Evolutionary conservation across 2,888 invertebrate genomes (phyloP), one percentile per base, ranked within the genome.

Genomic region (Ptychoptera contaminata): DNA sequence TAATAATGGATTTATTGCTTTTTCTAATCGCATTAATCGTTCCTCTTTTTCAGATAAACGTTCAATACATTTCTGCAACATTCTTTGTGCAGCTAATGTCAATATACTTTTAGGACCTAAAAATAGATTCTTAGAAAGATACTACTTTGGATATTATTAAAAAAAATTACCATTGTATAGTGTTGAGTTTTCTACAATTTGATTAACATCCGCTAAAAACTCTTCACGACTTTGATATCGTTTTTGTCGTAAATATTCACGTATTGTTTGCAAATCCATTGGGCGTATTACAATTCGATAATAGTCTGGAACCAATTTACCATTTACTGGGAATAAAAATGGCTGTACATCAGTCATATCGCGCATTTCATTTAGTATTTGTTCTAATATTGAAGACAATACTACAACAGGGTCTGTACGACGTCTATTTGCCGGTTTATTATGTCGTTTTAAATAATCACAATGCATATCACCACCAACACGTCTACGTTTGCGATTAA

Each of bases 391-490:
- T 0, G 90, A 86, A 0, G 92, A 88, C 44, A 97, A 67, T 0
- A 96, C 93, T 11, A 98, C 94, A 1, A 94, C 79, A 0, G 98
- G 98, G 68, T 98, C 98, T 0, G 94, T 93, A 37, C 97, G 73
- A 0, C 92, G 71, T 8, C 98, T 69, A 59, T 97, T 93, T 0
- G 91, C 87, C 0, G 88, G 84, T 52, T 82, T 74, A 48, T 77
- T 77, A 47, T 82, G 82, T 15, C 79, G 74, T 53, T 87, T 91
- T 6, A 94, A 68, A 56, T 96, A 96, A 67, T 96, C 96, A 64
- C 84, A 86, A 56, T 87, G 84, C 44, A 80, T 70, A 48, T 81
- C 67, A 2, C 68, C 68, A 12, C 77, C 77, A 49, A 78, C 76
- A 38, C 80, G 71, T 15, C 80, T 68, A 46, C 81, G 72, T 59